These are phyloP conservation scores for Chloromyia formosa DNA, from an alignment of 2,888 invertebrate genomes.

Conservation along the genomic window DNA sequence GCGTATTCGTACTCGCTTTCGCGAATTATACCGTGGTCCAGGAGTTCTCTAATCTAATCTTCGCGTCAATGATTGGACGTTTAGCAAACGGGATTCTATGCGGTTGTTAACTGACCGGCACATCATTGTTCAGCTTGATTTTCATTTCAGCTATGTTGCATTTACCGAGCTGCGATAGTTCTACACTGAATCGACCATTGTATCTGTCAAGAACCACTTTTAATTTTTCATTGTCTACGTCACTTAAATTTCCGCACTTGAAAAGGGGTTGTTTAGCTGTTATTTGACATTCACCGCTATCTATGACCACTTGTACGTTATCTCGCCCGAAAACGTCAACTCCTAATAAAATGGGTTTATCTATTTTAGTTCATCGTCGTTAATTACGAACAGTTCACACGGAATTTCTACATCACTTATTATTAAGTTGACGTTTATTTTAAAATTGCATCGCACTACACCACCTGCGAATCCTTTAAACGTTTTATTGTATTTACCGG, in stretches of 20 bases:
- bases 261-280: not conserved
- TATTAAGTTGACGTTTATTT: not conserved
- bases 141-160: not conserved
- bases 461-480: constrained; percentile 13
- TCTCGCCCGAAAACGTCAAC: not conserved
- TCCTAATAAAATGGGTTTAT: not conserved
- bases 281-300: not conserved
- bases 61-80: not conserved
- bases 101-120: not conserved
- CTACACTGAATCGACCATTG: not conserved
- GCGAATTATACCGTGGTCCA: not conserved
- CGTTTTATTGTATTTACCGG: not conserved
- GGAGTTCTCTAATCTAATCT: not conserved
- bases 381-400: not conserved
- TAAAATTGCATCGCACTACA: not conserved
- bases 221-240: not conserved
- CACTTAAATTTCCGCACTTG: not conserved
- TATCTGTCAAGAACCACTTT: not conserved
- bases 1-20: constrained; percentile 45
- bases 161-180: not conserved
- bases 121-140: not conserved
- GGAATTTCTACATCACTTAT: not conserved
- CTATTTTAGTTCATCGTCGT: not conserved
- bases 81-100: not conserved
- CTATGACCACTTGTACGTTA: not conserved